Evolutionary conservation across 1,140 invertebrate genomes (phyloP), one percentile per base, ranked within the genome.

Genomic region (Subanguina moxae): DNA sequence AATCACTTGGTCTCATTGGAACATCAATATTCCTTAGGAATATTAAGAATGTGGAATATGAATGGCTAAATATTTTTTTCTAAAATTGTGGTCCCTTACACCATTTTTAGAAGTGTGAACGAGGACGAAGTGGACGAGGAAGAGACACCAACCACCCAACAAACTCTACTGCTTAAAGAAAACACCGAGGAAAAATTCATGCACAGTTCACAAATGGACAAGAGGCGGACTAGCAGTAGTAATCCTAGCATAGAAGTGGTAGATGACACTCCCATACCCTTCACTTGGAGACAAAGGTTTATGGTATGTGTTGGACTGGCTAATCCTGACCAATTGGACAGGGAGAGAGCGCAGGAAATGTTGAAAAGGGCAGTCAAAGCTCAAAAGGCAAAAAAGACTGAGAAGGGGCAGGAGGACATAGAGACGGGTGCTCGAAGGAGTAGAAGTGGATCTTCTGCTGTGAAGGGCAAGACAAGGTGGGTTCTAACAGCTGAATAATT

Each of bases 281-380:
- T 71, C 27, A 71, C 69, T 13, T 71, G 69, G 69, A 38, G 38
- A 43, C 30, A 71, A 21, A 13, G 61, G 5, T 45, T 71, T 21
- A 45, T 71, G n/a, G 45, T 71, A 13, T 71, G 69, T 43, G 70
- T 72, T 19, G 69, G 69, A 38, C 61, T 64, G 70, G 61, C 69
- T n/a, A 57, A 71, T 71, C 66, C 71, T 7, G 46, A 30, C 21
- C 74, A 62, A 19, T 21, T 52, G n/a, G 48, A 52, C 23, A 19
- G 48, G 15, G 48, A 52, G 17, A 19, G 48, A 15, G 48, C 48
- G 3, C 48, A 52, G 23, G 48, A 19, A 21, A 52, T 52, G 48
- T 15, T 52, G 15, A 52, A 52, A 52, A 19, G 48, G n/a, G 48
- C 48, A 21, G 48, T 52, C 3, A 52, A 21, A 25, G 48, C 48